Base-by-base conservation (phyloP, 2,113 vertebrate genomes). In the Eupsittula cactorum region DNA sequence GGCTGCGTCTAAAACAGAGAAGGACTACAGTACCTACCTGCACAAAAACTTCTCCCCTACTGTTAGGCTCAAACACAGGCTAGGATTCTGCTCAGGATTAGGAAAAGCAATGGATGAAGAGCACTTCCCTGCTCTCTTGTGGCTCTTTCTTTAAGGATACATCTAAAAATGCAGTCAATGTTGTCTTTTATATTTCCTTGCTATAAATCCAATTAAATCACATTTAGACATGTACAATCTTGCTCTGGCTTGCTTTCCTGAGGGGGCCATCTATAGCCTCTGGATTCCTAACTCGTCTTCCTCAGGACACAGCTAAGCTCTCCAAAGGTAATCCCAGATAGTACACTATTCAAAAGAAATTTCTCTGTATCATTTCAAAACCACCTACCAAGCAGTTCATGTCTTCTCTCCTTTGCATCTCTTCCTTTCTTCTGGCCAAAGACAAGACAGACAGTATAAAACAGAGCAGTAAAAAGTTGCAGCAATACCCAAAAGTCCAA, bases 81-180 rank as follows among this genome's bases (percentile, higher is more conserved):
- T 60, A 63, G 21, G 52, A 21, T 29, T 62, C 60, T 47, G 23
- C 49, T 88, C 27, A 59, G 28, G 20, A 17, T 1, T 64, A 31
- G 53, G 31, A 71, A 71, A 37, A 37, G 5, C 42, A 37, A 4
- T 14, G 50, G 16, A 7, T 53, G n/a, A 80, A 80, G 39, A 80
- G 10, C 9, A 14, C 4, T 35, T 35, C 31, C 21, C 20, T 5
- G 24, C 7, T 49, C n/a, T 53, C 42, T 27, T 27, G 37, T 13
- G 19, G 8, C 20, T 64, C 31, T 37, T 53, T 60, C 67, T 80
- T 86, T 42, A 60, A 41, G 50, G 24, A 28, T 16, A 31, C 1
- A 8, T 28, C 19, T 3, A 49, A 71, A 53, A 10, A 60, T 0
- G 0, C 5, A 64, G 25, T 12, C 59, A 50, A 4, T 25, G 19